Evolutionary conservation across 2,888 invertebrate species (phyloP).

Genomic region (Taenaris catops): DNA sequence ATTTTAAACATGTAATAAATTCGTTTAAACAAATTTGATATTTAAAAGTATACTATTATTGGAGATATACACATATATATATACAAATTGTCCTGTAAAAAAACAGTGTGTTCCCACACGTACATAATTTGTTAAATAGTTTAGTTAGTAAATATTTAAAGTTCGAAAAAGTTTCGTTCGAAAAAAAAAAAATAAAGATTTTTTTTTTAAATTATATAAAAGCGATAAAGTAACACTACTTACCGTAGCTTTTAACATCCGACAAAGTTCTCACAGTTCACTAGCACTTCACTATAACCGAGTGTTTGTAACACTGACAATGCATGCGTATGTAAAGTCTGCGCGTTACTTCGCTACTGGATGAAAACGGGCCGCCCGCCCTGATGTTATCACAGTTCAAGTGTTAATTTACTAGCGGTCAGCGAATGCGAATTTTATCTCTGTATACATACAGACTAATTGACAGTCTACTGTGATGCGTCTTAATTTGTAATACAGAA

Average conservation of each 20-base stretch:
- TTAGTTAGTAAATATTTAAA: too few relatives aligned
- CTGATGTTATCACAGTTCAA: conserved; percentile 54
- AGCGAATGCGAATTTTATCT: conserved; percentile 21
- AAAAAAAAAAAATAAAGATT: too few relatives aligned
- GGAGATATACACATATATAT: neutral
- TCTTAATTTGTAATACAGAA: too few relatives aligned
- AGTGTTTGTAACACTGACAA: conserved; percentile 5
- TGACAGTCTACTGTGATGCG: conserved; percentile 26
- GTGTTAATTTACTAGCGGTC: conserved; percentile 26
- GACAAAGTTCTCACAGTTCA: conserved; percentile 20
- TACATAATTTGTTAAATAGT: too few relatives aligned
- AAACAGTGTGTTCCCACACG: too few relatives aligned
- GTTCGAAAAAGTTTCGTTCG: too few relatives aligned
- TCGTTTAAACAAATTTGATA: neutral
- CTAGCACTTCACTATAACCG: conserved; percentile 19
- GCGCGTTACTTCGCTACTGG: conserved; percentile 52
- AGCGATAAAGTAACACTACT: too few relatives aligned
- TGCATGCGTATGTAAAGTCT: conserved; percentile 40
- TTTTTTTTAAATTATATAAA: too few relatives aligned
- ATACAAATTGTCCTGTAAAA: too few relatives aligned
- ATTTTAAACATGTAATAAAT: neutral
- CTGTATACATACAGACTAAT: conserved; percentile 28
- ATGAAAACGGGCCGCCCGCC: conserved; percentile 49
- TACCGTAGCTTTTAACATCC: conserved; percentile 20
- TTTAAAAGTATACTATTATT: neutral